phyloP scores from a whole-genome alignment of 2,888 invertebrate genomes.

The Andrena fulva region DNA sequence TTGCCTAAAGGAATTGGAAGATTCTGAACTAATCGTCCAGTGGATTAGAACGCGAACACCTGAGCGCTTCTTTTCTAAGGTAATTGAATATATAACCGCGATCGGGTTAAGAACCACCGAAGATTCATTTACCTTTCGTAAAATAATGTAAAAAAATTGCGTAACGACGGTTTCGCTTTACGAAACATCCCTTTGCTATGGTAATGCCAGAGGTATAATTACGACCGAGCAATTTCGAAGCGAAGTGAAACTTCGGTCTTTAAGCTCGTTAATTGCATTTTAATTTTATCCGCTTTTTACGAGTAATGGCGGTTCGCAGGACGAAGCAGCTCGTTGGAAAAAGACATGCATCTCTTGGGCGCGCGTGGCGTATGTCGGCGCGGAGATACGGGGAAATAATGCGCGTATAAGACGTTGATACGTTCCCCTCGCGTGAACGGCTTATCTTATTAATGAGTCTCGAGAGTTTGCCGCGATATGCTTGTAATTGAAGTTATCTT shows the following conservation, averaged over 20 bases:
- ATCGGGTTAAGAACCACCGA: not conserved
- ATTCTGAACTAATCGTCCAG: no score
- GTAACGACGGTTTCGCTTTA: constrained; percentile 20
- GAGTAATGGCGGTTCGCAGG: not conserved
- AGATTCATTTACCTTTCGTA: not conserved
- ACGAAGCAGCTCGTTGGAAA: not conserved
- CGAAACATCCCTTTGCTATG: constrained; percentile 45
- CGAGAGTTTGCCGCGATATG: not conserved
- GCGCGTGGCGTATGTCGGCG: no score
- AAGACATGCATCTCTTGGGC: no score
- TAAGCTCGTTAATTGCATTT: constrained; percentile 46
- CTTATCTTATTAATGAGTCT: constrained; percentile 36
- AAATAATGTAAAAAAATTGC: constrained; percentile 22
- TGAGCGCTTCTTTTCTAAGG: no score
- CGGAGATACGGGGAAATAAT: not conserved
- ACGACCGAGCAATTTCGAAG: constrained; percentile 28
- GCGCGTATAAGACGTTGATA: constrained; percentile 1
- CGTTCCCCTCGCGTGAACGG: constrained; percentile 10
- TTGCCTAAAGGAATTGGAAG: no score
- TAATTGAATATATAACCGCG: no score
- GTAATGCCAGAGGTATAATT: constrained; percentile 46
- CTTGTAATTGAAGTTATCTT: constrained; percentile 2
- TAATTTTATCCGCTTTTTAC: constrained; percentile 37
- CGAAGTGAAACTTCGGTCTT: constrained; percentile 32
- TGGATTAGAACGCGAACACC: no score